Conservation (phyloP, 2,797 vertebrate species). For the Acestrorhynchus altus region DNA sequence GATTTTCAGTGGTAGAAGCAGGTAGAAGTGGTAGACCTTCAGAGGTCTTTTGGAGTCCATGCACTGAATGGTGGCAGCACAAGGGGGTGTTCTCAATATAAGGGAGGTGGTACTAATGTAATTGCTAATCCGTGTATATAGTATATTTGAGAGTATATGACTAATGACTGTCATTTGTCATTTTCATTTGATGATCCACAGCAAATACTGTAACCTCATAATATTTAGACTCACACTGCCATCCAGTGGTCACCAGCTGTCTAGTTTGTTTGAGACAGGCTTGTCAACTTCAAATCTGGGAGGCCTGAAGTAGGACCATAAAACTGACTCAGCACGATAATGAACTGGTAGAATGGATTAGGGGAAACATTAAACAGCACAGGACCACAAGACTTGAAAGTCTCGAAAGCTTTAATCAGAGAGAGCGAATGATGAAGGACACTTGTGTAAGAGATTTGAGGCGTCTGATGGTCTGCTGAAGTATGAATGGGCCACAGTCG, state of each 20-base stretch:
- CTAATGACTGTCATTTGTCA: too few relatives aligned
- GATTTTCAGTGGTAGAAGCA: too few relatives aligned
- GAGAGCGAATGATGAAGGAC: not conserved
- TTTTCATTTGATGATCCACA: too few relatives aligned
- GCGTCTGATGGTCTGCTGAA: not conserved
- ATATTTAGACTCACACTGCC: constrained; percentile 9
- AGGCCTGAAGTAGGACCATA: not conserved
- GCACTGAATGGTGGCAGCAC: too few relatives aligned
- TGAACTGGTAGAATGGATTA: not conserved
- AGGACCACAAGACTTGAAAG: not conserved
- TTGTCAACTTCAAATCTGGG: not conserved
- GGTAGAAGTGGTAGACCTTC: too few relatives aligned
- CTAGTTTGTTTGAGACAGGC: not conserved
- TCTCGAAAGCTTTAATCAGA: not conserved
- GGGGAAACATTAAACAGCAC: not conserved
- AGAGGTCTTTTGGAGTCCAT: too few relatives aligned
- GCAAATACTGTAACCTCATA: too few relatives aligned
- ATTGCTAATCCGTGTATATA: too few relatives aligned
- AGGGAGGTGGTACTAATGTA: too few relatives aligned
- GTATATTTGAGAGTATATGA: too few relatives aligned
- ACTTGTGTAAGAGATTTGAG: not conserved
- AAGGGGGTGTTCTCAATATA: too few relatives aligned
- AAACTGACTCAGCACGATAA: not conserved
- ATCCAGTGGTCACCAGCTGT: constrained; percentile 37
- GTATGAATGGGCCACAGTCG: not conserved